Conservation (phyloP, 64 coral and sea anemone species). For the Actinia equina region DNA sequence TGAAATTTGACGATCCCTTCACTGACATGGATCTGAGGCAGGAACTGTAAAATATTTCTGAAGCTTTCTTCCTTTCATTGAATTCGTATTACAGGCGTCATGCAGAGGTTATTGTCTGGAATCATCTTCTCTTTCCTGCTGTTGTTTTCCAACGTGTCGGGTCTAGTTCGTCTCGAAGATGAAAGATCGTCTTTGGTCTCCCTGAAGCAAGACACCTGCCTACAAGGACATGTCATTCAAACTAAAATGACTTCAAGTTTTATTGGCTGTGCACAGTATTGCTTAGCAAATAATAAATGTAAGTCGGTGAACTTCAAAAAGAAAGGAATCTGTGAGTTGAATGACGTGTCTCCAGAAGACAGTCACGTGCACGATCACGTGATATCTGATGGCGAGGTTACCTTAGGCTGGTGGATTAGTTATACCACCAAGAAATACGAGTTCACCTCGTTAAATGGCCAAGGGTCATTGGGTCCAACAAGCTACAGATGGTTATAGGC, state of each 20-base stretch:
- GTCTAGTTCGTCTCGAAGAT: neutral
- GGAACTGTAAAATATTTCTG: too few species aligned
- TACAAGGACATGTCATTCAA: conserved; percentile 31
- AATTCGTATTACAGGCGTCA: neutral
- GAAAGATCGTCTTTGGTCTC: conserved; percentile 27
- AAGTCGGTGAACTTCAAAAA: conserved; percentile 40
- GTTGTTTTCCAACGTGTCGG: neutral
- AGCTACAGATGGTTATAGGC: conserved; percentile 34
- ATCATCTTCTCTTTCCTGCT: neutral
- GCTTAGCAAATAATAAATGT: conserved; percentile 20
- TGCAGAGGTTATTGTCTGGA: neutral
- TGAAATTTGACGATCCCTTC: too few species aligned
- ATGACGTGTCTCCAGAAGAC: neutral
- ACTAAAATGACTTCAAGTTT: neutral
- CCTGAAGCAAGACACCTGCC: neutral
- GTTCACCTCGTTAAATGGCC: conserved; percentile 58
- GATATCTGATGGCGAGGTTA: neutral
- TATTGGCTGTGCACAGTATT: conserved; percentile 32
- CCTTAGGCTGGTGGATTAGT: conserved; percentile 31
- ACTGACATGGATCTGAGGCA: too few species aligned
- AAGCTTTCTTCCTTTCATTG: neutral
- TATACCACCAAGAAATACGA: neutral
- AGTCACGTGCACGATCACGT: neutral
- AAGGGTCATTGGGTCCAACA: conserved; percentile 49
- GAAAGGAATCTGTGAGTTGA: conserved; percentile 27